phyloP scores from a whole-genome alignment of 2,113 vertebrate species.

The Lampris incognitus region DNA sequence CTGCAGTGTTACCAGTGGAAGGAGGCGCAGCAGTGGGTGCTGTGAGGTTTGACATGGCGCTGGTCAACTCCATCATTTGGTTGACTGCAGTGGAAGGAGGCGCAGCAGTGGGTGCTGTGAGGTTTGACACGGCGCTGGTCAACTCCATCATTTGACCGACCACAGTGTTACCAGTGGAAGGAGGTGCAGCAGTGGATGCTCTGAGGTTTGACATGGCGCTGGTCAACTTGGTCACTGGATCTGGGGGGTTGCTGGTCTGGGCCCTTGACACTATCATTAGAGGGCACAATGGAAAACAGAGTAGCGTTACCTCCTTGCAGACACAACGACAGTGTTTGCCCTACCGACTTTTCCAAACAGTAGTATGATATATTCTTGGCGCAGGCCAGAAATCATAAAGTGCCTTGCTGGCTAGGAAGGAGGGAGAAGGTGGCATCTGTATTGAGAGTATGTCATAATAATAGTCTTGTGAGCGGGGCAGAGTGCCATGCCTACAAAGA shows the following conservation, averaged over 20 bases:
- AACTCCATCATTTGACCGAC: neutral
- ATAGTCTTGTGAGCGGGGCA: constrained; percentile 57
- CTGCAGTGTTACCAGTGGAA: constrained; percentile 39
- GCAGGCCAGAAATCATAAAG: constrained; percentile 52
- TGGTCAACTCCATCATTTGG: constrained; percentile 2
- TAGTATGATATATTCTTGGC: constrained; percentile 52
- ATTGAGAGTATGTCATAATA: constrained; percentile 55
- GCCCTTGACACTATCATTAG: constrained; percentile 52
- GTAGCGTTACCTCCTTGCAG: constrained; percentile 18
- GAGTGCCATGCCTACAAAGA: constrained; percentile 49
- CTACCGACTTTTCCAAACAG: constrained; percentile 46
- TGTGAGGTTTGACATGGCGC: neutral
- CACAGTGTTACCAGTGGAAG: constrained; percentile 39
- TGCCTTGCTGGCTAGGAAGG: constrained; percentile 40
- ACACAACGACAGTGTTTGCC: constrained; percentile 45
- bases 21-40: neutral
- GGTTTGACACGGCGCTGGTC: neutral
- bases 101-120: neutral
- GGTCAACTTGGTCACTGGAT: neutral
- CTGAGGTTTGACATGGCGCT: neutral
- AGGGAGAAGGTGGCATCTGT: constrained; percentile 52
- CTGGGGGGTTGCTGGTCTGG: neutral
- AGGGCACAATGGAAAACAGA: constrained; percentile 31
- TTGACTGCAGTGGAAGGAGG: constrained; percentile 4
- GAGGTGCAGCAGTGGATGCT: neutral